phyloP scores from a whole-genome alignment of 2,797 vertebrate genomes.

The Chaetophractus vellerosus region DNA sequence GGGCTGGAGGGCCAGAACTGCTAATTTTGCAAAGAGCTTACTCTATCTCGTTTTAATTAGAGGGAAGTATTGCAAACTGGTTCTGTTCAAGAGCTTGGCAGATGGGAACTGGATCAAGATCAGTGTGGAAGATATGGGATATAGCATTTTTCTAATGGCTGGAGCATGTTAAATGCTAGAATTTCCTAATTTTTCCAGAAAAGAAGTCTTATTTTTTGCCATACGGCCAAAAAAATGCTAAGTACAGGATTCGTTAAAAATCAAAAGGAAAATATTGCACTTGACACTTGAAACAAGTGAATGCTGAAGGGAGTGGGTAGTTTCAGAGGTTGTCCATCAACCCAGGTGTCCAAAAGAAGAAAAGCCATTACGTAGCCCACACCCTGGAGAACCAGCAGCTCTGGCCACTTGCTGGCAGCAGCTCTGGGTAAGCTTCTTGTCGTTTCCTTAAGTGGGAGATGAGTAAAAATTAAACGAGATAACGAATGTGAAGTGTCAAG shows the following conservation, averaged over 20 bases:
- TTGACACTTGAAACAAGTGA: not conserved
- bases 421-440: not conserved
- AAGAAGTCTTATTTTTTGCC: not conserved
- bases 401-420: not conserved
- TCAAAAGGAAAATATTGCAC: not conserved
- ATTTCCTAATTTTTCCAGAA: conserved; percentile 4
- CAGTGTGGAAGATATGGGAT: not conserved
- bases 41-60: conserved; percentile 82
- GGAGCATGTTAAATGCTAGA: not conserved
- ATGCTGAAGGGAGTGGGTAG: not conserved
- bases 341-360: not conserved
- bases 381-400: not conserved
- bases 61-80: not conserved
- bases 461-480: not conserved
- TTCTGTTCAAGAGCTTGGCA: not conserved
- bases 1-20: conserved; percentile 68
- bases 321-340: not conserved
- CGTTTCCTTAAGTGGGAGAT: not conserved
- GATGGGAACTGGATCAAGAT: conserved; percentile 12
- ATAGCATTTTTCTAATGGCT: not conserved
- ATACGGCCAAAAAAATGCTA: not conserved
- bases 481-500: not conserved
- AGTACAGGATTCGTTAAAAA: not conserved
- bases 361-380: too few relatives aligned
- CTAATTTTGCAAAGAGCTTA: conserved; percentile 82